A percentile compares a stretch with the other conserved stretches of the same genome.
Evolutionary conservation across 2,797 vertebrate species (phyloP).

Genomic region (Cheirogaleus major): DNA sequence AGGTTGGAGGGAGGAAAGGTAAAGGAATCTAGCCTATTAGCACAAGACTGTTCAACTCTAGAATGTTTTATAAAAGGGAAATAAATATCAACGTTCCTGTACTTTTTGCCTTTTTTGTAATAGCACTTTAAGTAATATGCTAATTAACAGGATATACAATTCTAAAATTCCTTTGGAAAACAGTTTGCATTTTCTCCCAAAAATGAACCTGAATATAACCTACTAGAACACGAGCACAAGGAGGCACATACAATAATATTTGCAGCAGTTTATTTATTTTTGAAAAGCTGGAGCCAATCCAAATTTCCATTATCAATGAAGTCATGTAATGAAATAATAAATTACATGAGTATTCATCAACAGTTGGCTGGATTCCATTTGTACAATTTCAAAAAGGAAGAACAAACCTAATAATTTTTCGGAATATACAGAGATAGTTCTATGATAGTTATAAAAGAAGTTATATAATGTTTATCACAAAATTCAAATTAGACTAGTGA

Average conservation of each 20-base stretch:
- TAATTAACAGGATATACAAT: neutral
- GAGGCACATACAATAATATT: neutral
- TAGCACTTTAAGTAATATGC: neutral
- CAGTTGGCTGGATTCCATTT: neutral
- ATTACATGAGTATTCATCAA: neutral
- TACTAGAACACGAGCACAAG: neutral
- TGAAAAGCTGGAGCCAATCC: neutral
- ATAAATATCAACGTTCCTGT: neutral
- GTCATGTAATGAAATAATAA: neutral
- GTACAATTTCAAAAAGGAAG: neutral
- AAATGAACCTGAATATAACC: neutral
- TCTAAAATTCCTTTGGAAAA: neutral
- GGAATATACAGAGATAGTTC: neutral
- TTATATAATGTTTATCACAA: neutral
- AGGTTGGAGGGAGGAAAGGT: neutral
- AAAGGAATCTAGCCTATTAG: neutral
- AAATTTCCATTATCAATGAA: neutral
- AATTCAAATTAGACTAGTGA: neutral
- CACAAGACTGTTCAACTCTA: neutral
- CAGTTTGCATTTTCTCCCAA: neutral
- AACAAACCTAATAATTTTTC: neutral
- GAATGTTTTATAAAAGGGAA: neutral
- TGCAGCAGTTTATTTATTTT: neutral
- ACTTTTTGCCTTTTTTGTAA: neutral
- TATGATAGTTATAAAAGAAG: neutral